A percentile compares a stretch with the other conserved stretches of the same genome.
Evolutionary conservation across 2,113 vertebrate species (phyloP).

Genomic region (Castor canadensis): DNA sequence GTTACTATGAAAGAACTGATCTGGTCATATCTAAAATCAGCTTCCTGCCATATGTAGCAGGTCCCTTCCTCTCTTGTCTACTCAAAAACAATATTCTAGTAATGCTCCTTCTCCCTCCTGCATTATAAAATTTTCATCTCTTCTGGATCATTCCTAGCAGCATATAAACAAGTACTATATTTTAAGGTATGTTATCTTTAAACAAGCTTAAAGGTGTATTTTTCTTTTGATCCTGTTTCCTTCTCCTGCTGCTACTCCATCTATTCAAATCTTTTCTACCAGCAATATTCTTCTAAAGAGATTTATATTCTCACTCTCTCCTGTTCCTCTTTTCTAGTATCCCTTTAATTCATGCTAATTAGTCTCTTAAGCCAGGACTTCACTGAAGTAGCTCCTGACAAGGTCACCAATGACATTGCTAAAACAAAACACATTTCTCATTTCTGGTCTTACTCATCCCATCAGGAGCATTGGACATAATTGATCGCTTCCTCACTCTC

Average conservation of each 20-base stretch:
- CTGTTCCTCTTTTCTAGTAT: not conserved
- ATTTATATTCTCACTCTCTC: not conserved
- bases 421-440: not conserved
- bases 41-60: rapidly evolving
- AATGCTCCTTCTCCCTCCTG: not conserved
- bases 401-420: not conserved
- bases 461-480: not conserved
- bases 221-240: not conserved
- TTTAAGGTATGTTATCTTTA: not conserved
- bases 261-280: not conserved
- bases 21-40: not conserved
- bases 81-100: not conserved
- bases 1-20: not conserved
- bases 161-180: not conserved
- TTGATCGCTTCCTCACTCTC: not conserved
- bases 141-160: not conserved
- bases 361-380: constrained; percentile 2
- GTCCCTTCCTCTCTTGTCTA: not conserved
- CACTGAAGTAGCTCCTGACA: constrained; percentile 28
- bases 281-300: not conserved
- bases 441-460: not conserved
- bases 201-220: not conserved
- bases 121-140: not conserved
- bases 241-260: not conserved
- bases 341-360: not conserved